A percentile compares a stretch with the other conserved stretches of the same genome.
These are phyloP conservation scores for Lasioglossum malachurum DNA, from an alignment of 2,888 invertebrate species.

Conservation along the genomic window DNA sequence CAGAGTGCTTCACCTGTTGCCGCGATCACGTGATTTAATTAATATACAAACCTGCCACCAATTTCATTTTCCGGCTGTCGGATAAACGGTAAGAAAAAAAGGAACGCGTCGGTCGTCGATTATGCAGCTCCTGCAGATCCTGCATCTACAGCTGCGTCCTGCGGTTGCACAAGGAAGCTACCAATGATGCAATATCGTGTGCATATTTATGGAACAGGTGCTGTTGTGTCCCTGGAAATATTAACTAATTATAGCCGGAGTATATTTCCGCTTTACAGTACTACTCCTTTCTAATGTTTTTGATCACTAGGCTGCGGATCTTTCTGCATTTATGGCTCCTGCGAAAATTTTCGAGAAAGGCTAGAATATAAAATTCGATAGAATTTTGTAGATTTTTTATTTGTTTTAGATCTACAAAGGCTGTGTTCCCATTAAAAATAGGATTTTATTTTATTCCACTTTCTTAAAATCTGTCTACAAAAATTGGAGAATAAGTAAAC, in stretches of 20 bases:
- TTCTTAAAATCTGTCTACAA: too few relatives aligned
- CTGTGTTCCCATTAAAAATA: too few relatives aligned
- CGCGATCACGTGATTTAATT: neutral
- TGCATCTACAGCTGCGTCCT: neutral
- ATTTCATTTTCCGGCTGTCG: neutral
- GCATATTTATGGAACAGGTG: neutral
- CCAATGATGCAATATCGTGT: neutral
- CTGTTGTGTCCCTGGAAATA: neutral
- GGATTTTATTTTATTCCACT: too few relatives aligned
- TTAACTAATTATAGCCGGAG: neutral
- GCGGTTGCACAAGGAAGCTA: neutral
- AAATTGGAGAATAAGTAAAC: too few relatives aligned
- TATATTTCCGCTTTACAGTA: neutral
- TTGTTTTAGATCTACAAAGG: too few relatives aligned
- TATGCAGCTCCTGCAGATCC: neutral
- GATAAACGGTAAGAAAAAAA: neutral
- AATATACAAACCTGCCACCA: neutral
- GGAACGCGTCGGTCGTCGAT: neutral
- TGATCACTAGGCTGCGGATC: too few relatives aligned
- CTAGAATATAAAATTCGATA: too few relatives aligned
- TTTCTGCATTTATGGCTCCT: too few relatives aligned
- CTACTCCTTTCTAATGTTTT: neutral
- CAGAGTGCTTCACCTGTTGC: constrained; percentile 14
- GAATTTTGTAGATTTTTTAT: too few relatives aligned
- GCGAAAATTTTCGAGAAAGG: too few relatives aligned